phyloP scores from a whole-genome alignment of 2,888 invertebrate genomes.

The Tipula confusa region DNA sequence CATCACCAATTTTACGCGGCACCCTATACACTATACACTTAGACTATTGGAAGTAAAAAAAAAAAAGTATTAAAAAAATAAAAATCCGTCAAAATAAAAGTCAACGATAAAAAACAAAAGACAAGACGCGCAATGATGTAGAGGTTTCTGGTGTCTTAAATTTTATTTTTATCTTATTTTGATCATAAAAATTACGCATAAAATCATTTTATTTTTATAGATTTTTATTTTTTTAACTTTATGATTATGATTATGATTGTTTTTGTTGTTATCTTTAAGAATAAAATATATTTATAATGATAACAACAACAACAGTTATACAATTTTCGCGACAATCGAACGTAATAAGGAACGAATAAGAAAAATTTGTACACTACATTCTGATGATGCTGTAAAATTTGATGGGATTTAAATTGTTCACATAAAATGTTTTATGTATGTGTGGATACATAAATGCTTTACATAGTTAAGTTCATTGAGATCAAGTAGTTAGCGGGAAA shows the following conservation, averaged over 20 bases:
- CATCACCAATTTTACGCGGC: too few species aligned
- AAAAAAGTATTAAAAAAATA: too few species aligned
- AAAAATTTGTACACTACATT: not conserved
- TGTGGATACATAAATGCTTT: not conserved
- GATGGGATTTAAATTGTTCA: not conserved
- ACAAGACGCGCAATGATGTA: not conserved
- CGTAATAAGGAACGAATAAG: not conserved
- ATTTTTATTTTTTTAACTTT: not conserved
- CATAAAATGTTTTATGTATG: not conserved
- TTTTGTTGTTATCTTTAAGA: not conserved
- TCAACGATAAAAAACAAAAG: not conserved
- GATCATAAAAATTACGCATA: conserved; percentile 20
- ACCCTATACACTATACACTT: too few species aligned
- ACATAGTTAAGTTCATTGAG: not conserved
- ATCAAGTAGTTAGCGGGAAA: not conserved
- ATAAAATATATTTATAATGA: not conserved
- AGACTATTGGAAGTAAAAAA: not conserved
- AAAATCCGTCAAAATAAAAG: not conserved
- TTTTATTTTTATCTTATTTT: not conserved
- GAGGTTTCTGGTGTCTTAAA: not conserved
- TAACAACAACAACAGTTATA: not conserved
- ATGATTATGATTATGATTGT: conserved; percentile 1
- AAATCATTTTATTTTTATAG: conserved; percentile 3
- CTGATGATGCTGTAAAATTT: not conserved
- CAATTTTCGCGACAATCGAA: not conserved